These are phyloP conservation scores for Oscheius sp. DNA, from an alignment of 2,888 invertebrate genomes.

Conservation along the genomic window DNA sequence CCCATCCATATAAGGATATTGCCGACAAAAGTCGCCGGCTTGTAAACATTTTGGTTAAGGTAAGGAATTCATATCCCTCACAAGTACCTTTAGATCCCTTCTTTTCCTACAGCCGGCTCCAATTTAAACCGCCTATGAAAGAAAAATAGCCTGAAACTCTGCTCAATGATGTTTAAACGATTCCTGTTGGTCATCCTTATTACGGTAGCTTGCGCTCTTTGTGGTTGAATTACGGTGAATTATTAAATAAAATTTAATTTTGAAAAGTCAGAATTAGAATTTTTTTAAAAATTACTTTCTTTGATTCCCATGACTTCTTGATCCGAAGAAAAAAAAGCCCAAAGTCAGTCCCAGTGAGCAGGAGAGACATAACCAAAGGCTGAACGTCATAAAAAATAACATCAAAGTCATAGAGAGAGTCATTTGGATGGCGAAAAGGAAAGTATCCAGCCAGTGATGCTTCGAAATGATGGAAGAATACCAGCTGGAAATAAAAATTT, in stretches of 20 bases:
- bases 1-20: slow-evolving; percentile 53
- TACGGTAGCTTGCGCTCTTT: slow-evolving; percentile 3
- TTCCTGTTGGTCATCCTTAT: neutral
- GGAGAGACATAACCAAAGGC: slow-evolving; percentile 16
- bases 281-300: too few species aligned
- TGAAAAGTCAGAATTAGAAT: too few species aligned
- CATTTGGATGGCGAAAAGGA: slow-evolving; percentile 6
- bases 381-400: slow-evolving; percentile 31
- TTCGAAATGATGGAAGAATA: neutral
- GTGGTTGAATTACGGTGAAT: neutral
- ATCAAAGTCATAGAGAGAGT: slow-evolving; percentile 20
- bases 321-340: slow-evolving; percentile 21
- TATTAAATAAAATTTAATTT: neutral
- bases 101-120: slow-evolving; percentile 42
- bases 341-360: slow-evolving; percentile 13
- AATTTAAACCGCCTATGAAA: neutral
- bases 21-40: slow-evolving; percentile 51
- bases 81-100: slow-evolving; percentile 42
- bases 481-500: slow-evolving; percentile 5
- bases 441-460: slow-evolving; percentile 19
- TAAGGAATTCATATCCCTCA: slow-evolving; percentile 4
- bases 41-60: slow-evolving; percentile 52
- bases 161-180: neutral
- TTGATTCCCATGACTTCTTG: slow-evolving; percentile 14
- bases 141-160: slow-evolving; percentile 35